A percentile compares a stretch with the other conserved stretches of the same genome.
phyloP scores from a whole-genome alignment of 1,140 invertebrate species.

The Pogonognathellus flavescens region DNA sequence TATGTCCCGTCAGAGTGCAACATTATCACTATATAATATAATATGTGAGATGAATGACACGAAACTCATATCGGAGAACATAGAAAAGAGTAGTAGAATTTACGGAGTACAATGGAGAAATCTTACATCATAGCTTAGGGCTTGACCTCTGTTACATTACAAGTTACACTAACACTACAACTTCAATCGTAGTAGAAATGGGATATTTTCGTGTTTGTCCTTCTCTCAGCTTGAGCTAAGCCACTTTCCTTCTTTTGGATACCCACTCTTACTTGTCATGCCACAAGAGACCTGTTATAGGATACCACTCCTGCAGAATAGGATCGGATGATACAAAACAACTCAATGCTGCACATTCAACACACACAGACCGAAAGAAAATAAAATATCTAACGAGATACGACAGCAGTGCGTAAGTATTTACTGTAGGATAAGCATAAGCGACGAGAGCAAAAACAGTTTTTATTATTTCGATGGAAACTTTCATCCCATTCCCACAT shows the following conservation, averaged over 20 bases:
- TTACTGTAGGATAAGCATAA: neutral
- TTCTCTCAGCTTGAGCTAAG: slow-evolving; percentile 39
- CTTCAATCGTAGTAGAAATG: neutral
- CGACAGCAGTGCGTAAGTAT: neutral
- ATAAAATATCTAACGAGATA: neutral
- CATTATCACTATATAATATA: neutral
- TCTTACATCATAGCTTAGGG: slow-evolving; percentile 35
- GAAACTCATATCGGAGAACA: neutral
- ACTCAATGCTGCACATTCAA: neutral
- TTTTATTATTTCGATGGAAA: slow-evolving; percentile 37
- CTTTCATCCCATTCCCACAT: slow-evolving; percentile 46
- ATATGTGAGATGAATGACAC: neutral
- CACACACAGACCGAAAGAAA: neutral
- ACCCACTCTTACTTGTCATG: neutral
- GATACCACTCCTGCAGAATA: slow-evolving; percentile 9
- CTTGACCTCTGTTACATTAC: slow-evolving; percentile 35
- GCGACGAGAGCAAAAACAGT: slow-evolving; percentile 33
- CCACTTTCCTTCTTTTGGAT: slow-evolving; percentile 6
- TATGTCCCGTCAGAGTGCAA: neutral
- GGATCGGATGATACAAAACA: neutral
- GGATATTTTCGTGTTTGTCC: slow-evolving; percentile 24
- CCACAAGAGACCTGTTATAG: slow-evolving; percentile 15
- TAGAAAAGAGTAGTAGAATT: neutral
- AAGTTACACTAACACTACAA: neutral
- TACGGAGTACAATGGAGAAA: slow-evolving; percentile 13